Percentiles rank a stretch among this genome's conserved stretches.
Evolutionary conservation across 2,888 invertebrate genomes (phyloP).

Genomic region (Lypha dubia): DNA sequence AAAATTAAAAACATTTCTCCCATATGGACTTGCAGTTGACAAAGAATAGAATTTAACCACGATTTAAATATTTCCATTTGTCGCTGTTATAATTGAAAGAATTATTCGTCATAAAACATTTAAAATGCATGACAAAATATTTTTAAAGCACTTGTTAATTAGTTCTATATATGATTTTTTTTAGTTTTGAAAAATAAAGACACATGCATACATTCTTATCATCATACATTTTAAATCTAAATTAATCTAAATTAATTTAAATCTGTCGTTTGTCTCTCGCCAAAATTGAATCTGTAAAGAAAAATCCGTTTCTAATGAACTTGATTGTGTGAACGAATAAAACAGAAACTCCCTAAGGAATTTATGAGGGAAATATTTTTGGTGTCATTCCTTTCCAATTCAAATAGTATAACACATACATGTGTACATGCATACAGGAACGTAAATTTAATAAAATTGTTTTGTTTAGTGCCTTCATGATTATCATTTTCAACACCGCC

Average conservation of each 20-base stretch:
- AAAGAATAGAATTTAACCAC: constrained; percentile 1
- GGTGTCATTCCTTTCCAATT: neutral
- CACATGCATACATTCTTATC: too few relatives aligned
- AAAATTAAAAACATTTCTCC: neutral
- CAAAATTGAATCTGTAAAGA: neutral
- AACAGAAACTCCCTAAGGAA: constrained; percentile 28
- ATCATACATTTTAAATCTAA: neutral
- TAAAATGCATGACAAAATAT: constrained; percentile 10
- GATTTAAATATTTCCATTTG: neutral
- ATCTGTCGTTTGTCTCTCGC: neutral
- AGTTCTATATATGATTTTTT: constrained; percentile 3
- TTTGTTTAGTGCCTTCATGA: neutral
- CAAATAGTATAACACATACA: neutral
- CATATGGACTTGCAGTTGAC: neutral
- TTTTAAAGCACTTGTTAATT: constrained; percentile 3
- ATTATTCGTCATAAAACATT: constrained; percentile 2
- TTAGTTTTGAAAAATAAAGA: neutral
- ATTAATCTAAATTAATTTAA: neutral
- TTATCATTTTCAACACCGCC: neutral
- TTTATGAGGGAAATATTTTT: neutral
- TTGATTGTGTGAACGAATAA: constrained; percentile 37
- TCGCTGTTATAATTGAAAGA: constrained; percentile 5
- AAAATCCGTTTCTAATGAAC: constrained; percentile 57
- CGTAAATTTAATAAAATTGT: neutral
- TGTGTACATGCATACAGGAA: neutral